Evolutionary conservation across 2,888 invertebrate species (phyloP), one percentile per base, ranked within the genome.

Genomic region (Odiellus spinosus): DNA sequence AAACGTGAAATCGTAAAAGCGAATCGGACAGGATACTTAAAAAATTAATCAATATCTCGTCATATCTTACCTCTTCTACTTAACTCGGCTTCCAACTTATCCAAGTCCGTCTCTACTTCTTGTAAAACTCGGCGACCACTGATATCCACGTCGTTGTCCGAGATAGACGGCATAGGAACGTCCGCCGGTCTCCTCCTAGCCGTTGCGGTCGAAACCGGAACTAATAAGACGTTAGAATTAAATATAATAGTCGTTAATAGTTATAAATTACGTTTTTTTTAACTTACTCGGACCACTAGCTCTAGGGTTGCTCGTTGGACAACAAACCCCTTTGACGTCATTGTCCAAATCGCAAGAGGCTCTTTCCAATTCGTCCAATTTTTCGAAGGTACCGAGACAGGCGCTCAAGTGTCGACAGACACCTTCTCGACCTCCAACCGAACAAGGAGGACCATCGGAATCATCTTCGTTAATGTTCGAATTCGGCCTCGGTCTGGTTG

Each of bases 341-440:
- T 40, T 47, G 14, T 45, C 34, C 33, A 45, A 38, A 12, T 19
- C 47, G 18, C 52, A 52, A 4, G 45, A 33, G 5, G 52, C 40
- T 8, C 40, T 40, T 32, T 48, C 48, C n/a, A 47, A 33, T 4
- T 52, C 47, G 8, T 18, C 20, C 1, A 32, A 19, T 10, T 17
- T 45, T 17, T 52, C 52, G 18, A 52, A 47, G 10, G 32, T 34
- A 21, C 45, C 49, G 8, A 52, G 49, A 6, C 52, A 52, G 3
- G 45, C 26, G 6, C 47, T 38, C 1, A 45, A 43, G 6, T 44
- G 38, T 36, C 45, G 19, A 35, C 52, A 52, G n/a, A 20, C 1
- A 2, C 49, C 49, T 0, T 12, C 12, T n/a, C 42, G 40, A 2
- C 49, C 49, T 11, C 47, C 40, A 3, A 18, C 10, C 2, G 52